phyloP scores from a whole-genome alignment of 30 jellyfish, hydroid and myxozoan genomes.

The Turritopsis dohrnii region DNA sequence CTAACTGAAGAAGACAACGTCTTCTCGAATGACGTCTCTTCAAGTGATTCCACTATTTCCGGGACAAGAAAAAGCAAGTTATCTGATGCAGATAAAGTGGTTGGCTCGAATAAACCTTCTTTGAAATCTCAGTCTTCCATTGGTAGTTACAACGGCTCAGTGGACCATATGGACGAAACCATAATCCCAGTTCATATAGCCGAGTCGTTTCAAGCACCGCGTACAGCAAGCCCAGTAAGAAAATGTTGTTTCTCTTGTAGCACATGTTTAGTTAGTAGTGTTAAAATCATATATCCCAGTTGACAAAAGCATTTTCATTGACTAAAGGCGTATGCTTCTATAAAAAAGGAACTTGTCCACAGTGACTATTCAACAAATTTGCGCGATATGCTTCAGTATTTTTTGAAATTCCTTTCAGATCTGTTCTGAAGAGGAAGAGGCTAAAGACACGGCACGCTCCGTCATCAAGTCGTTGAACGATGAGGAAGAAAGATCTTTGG shows the following conservation, averaged over 20 bases:
- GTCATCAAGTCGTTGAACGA: conserved; percentile 75
- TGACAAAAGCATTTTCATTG: no score
- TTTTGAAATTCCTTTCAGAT: neutral
- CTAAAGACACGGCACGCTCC: conserved; percentile 86
- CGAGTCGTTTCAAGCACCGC: conserved; percentile 15
- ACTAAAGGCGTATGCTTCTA: no score
- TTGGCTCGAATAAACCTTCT: conserved; percentile 35
- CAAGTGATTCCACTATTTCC: neutral
- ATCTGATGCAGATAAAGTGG: conserved; percentile 35
- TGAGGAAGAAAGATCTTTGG: conserved; percentile 83
- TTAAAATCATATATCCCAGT: no score
- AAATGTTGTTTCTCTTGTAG: neutral
- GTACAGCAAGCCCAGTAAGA: neutral
- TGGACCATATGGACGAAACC: conserved; percentile 3
- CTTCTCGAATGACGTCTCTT: neutral
- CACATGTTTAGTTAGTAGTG: neutral
- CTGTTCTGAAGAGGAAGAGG: conserved; percentile 15
- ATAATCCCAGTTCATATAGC: neutral
- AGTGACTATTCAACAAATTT: no score
- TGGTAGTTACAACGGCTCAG: conserved; percentile 21
- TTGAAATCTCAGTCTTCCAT: conserved; percentile 28
- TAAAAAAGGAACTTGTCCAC: no score
- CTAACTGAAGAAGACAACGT: conserved; percentile 12
- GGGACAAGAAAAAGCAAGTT: neutral
- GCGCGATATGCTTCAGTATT: neutral